Conservation (phyloP, 2,113 vertebrate species). For the Arizona elegans region DNA sequence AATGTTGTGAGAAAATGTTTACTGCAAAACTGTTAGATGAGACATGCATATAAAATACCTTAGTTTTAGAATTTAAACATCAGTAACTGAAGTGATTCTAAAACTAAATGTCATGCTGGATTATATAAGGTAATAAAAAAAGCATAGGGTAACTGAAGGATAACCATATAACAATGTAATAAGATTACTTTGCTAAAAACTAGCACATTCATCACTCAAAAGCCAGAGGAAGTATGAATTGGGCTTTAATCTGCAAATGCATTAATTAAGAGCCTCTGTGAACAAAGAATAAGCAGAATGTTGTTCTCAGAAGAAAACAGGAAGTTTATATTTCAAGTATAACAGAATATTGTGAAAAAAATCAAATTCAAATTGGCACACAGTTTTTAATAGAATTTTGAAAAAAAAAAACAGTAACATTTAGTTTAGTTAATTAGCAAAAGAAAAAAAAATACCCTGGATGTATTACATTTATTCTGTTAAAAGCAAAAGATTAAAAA, state of each 20-base stretch:
- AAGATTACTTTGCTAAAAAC: constrained; percentile 60
- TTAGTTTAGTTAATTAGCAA: constrained; percentile 36
- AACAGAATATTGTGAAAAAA: constrained; percentile 59
- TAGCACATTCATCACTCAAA: constrained; percentile 66
- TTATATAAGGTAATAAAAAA: constrained; percentile 51
- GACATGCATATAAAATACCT: constrained; percentile 45
- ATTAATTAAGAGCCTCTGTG: constrained; percentile 58
- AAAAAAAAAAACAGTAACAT: constrained; percentile 55
- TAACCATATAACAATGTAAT: constrained; percentile 51
- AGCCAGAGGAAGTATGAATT: constrained; percentile 57
- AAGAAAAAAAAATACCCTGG: constrained; percentile 43
- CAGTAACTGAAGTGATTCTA: constrained; percentile 47
- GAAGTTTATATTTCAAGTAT: constrained; percentile 67
- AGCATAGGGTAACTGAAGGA: constrained; percentile 48
- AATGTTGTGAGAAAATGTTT: constrained; percentile 31
- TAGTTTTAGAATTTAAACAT: constrained; percentile 45
- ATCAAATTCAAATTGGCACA: constrained; percentile 58
- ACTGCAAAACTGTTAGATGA: constrained; percentile 54
- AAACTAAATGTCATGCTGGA: constrained; percentile 49
- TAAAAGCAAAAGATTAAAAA: constrained; percentile 67
- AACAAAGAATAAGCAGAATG: constrained; percentile 54
- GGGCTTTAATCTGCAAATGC: constrained; percentile 50
- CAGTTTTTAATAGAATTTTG: constrained; percentile 48
- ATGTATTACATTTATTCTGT: constrained; percentile 49
- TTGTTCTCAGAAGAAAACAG: constrained; percentile 63